These are phyloP conservation scores for Colletes latitarsis DNA, from an alignment of 1,140 invertebrate species.

Conservation along the genomic window DNA sequence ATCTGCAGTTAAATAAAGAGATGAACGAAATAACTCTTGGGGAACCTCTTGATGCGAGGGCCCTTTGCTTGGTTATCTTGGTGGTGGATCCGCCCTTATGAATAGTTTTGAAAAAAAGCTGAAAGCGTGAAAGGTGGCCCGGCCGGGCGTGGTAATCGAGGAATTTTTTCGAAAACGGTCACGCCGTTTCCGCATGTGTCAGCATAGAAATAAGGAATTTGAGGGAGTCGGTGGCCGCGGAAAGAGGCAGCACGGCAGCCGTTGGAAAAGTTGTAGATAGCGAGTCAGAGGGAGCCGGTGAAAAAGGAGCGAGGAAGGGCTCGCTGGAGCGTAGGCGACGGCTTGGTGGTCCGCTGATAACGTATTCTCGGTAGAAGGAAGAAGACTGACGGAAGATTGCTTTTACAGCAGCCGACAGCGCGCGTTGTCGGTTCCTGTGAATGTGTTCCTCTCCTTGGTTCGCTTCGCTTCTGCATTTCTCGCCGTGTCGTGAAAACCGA, in stretches of 20 bases:
- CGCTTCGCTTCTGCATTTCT: conserved; percentile 28
- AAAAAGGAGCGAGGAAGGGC: conserved; percentile 39
- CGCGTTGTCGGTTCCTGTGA: conserved; percentile 65
- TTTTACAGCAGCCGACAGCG: conserved; percentile 70
- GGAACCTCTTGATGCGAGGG: no score
- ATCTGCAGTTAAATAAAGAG: no score
- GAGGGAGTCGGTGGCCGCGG: conserved; percentile 12
- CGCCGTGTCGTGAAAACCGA: conserved; percentile 43
- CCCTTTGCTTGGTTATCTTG: no score
- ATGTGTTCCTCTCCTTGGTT: conserved; percentile 55
- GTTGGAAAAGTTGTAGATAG: conserved; percentile 33
- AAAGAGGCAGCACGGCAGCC: conserved; percentile 7
- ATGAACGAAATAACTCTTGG: no score
- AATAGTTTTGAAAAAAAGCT: no score
- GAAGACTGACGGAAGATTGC: conserved; percentile 75
- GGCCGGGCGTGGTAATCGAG: no score
- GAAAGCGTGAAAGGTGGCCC: no score
- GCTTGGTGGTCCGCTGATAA: conserved; percentile 70
- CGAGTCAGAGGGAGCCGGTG: not conserved
- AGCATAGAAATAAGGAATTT: conserved; percentile 48
- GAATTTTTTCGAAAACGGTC: conserved; percentile 14
- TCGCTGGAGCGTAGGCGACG: conserved; percentile 29
- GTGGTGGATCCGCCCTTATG: no score
- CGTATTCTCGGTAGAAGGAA: conserved; percentile 75
- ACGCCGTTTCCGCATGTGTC: not conserved